Conservation (phyloP, 2,113 vertebrate genomes). For the Elephas maximus region DNA sequence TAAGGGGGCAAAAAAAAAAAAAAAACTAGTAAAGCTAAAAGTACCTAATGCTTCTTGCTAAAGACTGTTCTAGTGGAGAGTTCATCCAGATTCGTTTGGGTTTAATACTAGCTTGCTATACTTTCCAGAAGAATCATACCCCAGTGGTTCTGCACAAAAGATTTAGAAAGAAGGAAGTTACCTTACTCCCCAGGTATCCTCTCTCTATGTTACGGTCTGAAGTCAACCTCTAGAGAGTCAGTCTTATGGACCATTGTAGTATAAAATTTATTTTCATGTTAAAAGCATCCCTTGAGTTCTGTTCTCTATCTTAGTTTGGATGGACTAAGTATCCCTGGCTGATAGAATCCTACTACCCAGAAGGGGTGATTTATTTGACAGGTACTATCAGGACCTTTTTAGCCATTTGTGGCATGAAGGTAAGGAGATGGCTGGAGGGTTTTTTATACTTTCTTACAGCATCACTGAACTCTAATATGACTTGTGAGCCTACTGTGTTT, state of each 20-base stretch:
- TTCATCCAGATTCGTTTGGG: conserved; percentile 53
- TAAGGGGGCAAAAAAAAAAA: conserved; percentile 69
- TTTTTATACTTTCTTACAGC: conserved; percentile 48
- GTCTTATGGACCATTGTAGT: background rate
- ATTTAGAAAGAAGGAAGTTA: conserved; percentile 36
- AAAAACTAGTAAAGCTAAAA: background rate
- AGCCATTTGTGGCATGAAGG: conserved; percentile 2
- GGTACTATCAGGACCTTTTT: conserved; percentile 40
- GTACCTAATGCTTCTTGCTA: conserved; percentile 32
- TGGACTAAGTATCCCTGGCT: conserved; percentile 10
- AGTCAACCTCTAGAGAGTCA: conserved; percentile 28
- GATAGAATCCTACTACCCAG: conserved; percentile 43
- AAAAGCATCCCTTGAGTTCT: conserved; percentile 56
- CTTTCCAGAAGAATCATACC: conserved; percentile 36
- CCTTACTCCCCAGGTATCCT: background rate
- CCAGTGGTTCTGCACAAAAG: conserved; percentile 37
- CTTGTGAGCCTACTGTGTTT: conserved; percentile 45
- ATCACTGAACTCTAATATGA: conserved; percentile 56
- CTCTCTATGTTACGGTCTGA: conserved; percentile 12
- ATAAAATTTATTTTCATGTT: conserved; percentile 41
- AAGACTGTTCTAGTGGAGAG: background rate
- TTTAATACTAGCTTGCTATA: conserved; percentile 31
- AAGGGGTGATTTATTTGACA: conserved; percentile 42
- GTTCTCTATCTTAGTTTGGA: conserved; percentile 50
- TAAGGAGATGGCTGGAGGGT: conserved; percentile 26